Evolutionary conservation across 2,888 invertebrate species (phyloP), one percentile per base, ranked within the genome.

Genomic region (Folsomia manolachei): DNA sequence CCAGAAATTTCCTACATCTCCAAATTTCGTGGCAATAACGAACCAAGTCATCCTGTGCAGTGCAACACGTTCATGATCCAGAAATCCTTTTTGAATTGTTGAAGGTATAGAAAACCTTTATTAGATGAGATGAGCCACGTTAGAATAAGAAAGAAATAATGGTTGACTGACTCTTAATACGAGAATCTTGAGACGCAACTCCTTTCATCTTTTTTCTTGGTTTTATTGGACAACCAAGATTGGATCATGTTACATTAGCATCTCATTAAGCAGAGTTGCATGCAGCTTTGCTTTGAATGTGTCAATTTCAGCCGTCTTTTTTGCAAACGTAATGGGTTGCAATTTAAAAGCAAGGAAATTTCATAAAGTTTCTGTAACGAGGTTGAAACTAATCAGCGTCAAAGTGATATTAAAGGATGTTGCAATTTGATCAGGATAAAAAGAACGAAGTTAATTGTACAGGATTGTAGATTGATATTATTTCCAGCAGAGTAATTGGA

Each of bases 81-180:
- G n/a, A n/a, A n/a, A n/a, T n/a, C n/a, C n/a, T n/a, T n/a, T n/a
- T n/a, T n/a, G n/a, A n/a, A n/a, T n/a, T n/a, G n/a, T n/a, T n/a
- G n/a, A n/a, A n/a, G n/a, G n/a, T n/a, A n/a, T n/a, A n/a, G n/a
- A n/a, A n/a, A n/a, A n/a, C 39, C 4, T 39, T 39, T 39, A 4
- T 39, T 39, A 14, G 14, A 14, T 4, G 39, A 39, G 39, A 39
- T 39, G 39, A 39, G 39, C n/a, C n/a, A 39, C 39, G 39, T 4
- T 39, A 14, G 39, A 9, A 14, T 39, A 4, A 14, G 14, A 39
- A 39, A 39, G 39, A 39, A 39, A 39, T 39, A 21, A 27, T 52
- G 66, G 51, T 24, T 66, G 51, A 51, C 66, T 66, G 52, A 66
- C 66, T 66, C 27, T 66, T 25, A 27, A 27, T 19, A 27, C 39